Conservation (phyloP, 2,797 vertebrate species). For the Pipistrellus nathusii region DNA sequence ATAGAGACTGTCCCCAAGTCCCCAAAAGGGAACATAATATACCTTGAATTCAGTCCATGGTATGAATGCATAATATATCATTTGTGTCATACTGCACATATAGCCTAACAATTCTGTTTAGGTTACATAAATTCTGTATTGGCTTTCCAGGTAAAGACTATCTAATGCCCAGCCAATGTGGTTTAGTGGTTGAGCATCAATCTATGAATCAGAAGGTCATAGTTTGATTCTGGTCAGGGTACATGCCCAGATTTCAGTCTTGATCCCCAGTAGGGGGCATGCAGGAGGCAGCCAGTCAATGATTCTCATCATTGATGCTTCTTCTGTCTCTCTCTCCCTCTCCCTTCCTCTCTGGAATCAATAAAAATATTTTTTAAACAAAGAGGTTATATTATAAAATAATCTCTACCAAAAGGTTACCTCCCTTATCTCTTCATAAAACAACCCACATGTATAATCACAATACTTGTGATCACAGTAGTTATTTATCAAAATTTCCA, state of each 20-base stretch:
- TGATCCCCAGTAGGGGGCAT: no score
- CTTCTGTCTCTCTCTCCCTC: no score
- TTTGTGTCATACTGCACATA: not conserved
- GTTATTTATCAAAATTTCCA: conserved; percentile 44
- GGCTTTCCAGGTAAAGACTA: not conserved
- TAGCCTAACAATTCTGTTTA: not conserved
- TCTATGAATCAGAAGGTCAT: no score
- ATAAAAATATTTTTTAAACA: no score
- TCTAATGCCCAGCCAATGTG: no score
- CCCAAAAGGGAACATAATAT: not conserved
- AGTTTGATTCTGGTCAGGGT: no score
- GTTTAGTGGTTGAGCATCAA: no score
- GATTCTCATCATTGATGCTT: no score
- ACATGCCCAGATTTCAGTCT: no score
- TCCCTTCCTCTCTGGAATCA: no score
- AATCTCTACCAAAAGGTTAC: conserved; percentile 17
- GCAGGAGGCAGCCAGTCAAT: no score
- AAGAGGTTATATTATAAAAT: not conserved
- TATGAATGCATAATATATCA: not conserved
- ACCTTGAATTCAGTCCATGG: not conserved
- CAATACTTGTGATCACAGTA: conserved; percentile 28
- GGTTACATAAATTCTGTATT: not conserved
- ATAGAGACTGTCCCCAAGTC: not conserved
- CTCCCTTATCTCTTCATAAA: conserved; percentile 50
- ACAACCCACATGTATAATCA: not conserved